Conservation (phyloP, 2,797 vertebrate genomes). For the Sebastes hopkinsi region DNA sequence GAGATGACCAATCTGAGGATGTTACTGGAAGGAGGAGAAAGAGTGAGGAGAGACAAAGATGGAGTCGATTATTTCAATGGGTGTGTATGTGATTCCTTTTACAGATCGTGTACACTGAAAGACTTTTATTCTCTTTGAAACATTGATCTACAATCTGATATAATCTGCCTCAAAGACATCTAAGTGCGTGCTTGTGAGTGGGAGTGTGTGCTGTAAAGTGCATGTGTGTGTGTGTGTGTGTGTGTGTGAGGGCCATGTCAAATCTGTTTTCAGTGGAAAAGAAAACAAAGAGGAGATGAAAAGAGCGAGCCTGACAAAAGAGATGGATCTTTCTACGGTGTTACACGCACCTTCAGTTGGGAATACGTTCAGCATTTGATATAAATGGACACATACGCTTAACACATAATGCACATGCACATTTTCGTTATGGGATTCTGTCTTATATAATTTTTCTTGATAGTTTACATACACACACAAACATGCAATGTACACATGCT, state of each 20-base stretch:
- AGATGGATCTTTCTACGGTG: background rate
- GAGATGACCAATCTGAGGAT: slow-evolving; percentile 30
- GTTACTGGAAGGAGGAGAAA: slow-evolving; percentile 29
- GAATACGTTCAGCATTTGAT: background rate
- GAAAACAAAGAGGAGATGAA: background rate
- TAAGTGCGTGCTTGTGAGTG: slow-evolving; percentile 17
- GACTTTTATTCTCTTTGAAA: slow-evolving; percentile 41
- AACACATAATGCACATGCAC: background rate
- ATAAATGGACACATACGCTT: background rate
- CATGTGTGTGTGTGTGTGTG: background rate
- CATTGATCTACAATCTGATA: slow-evolving; percentile 37
- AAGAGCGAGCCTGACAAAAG: background rate
- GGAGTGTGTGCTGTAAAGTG: slow-evolving; percentile 13
- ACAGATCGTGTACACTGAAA: slow-evolving; percentile 13
- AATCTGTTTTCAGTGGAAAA: slow-evolving; percentile 21
- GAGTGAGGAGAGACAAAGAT: slow-evolving; percentile 21
- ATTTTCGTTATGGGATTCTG: background rate
- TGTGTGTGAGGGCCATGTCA: background rate
- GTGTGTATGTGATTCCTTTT: slow-evolving; percentile 22
- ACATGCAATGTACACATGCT: slow-evolving; percentile 18
- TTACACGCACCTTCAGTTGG: background rate
- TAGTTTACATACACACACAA: background rate
- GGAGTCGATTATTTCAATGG: slow-evolving; percentile 19
- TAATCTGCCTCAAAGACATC: slow-evolving; percentile 45
- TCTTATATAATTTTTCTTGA: background rate